A percentile compares a stretch with the other conserved stretches of the same genome.
These are phyloP conservation scores for Steinernema khuongi DNA, from an alignment of 1,140 invertebrate species.

Conservation along the genomic window DNA sequence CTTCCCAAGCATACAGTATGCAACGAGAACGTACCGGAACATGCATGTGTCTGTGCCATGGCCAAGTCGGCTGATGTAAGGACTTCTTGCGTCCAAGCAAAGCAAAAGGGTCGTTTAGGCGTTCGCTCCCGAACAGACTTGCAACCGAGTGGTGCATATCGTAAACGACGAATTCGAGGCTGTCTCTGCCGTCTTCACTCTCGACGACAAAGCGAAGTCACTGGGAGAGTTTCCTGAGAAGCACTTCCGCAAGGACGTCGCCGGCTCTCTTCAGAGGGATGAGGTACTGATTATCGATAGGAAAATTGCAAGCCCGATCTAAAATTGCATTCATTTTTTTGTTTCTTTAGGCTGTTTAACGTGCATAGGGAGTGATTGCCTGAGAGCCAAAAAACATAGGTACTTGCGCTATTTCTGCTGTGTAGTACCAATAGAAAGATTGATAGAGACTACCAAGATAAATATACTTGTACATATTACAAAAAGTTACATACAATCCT, in stretches of 20 bases:
- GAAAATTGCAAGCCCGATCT: background rate
- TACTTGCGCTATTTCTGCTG: background rate
- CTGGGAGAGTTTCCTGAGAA: slow-evolving; percentile 31
- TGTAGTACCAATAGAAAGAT: too few species aligned
- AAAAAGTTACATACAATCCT: background rate
- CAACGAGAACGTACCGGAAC: slow-evolving; percentile 10
- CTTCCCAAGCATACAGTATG: background rate
- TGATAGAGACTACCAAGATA: too few species aligned
- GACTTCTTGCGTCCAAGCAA: background rate
- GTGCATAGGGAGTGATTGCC: background rate
- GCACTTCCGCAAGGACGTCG: background rate
- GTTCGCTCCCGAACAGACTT: background rate
- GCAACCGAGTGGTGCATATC: slow-evolving; percentile 15
- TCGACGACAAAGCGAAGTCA: slow-evolving; percentile 20
- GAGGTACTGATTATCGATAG: slow-evolving; percentile 23
- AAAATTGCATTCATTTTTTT: background rate
- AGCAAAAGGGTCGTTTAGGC: background rate
- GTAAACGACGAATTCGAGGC: slow-evolving; percentile 24
- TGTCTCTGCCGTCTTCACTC: slow-evolving; percentile 25
- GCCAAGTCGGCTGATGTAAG: background rate
- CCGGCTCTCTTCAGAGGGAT: slow-evolving; percentile 25
- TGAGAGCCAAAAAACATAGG: background rate
- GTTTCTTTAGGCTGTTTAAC: too few species aligned
- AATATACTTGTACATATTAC: slow-evolving; percentile 5
- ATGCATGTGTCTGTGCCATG: background rate